A percentile compares a stretch with the other conserved stretches of the same genome.
Evolutionary conservation across 30 jellyfish, hydroid and myxozoan species (phyloP).

Genomic region (Cassiopea xamachana): DNA sequence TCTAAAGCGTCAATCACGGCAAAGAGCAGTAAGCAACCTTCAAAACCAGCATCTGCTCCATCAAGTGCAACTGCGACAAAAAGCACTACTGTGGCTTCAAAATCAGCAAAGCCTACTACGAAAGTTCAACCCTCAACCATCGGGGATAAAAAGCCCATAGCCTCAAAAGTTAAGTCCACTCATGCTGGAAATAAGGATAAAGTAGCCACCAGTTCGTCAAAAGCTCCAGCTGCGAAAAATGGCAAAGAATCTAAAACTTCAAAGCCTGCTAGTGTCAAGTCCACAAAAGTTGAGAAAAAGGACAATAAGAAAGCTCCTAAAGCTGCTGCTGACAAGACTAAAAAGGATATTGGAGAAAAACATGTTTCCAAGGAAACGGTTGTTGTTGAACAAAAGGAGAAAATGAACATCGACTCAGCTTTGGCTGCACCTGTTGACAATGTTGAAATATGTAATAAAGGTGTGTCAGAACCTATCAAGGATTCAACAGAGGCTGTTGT

Average conservation of each 20-base stretch:
- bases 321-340: neutral
- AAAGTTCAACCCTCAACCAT: conserved; percentile 2
- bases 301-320: conserved; percentile 13
- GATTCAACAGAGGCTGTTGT: conserved; percentile 32
- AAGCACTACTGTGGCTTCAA: conserved; percentile 34
- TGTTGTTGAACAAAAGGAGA: conserved; percentile 19
- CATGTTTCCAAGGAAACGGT: neutral
- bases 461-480: conserved; percentile 4
- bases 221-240: conserved; percentile 13
- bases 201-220: neutral
- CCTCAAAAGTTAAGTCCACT: neutral
- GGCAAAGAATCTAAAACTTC: conserved; percentile 3
- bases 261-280: conserved; percentile 4
- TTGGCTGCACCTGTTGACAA: neutral
- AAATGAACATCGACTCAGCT: neutral
- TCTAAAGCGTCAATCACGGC: conserved; percentile 10
- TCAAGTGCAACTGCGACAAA: conserved; percentile 40
- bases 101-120: conserved; percentile 24
- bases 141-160: conserved; percentile 18
- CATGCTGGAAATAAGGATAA: neutral
- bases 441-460: neutral
- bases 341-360: conserved; percentile 1
- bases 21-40: conserved; percentile 37
- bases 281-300: conserved; percentile 17
- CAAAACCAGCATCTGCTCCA: conserved; percentile 57